Base-by-base conservation (phyloP, 2,113 vertebrate species). In the Semicossyphus pulcher region DNA sequence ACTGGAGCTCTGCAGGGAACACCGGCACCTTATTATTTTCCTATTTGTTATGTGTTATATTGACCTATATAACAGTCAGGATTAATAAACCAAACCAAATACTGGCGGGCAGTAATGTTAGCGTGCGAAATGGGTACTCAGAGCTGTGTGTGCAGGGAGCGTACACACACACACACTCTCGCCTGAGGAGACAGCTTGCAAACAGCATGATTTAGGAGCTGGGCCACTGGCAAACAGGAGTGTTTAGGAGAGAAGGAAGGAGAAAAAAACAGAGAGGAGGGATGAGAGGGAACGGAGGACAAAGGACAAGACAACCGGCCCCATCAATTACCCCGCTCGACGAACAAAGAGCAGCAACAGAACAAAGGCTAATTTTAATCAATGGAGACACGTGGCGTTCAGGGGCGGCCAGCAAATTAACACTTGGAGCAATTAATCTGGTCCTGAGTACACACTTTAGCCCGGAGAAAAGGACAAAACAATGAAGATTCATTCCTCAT, bases 271-370 rank as follows among this genome's bases (percentile, higher is more conserved):
- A 10, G 16, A n/a, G 37, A 63, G 64, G 37, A 76, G 48, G 78
- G 54, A 66, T 78, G 57, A 49, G 34, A 81, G 20, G 49, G 56
- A 70, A 32, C 21, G 56, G 42, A 48, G 49, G 77, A 79, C 56
- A 26, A 54, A 72, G 58, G 68, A 81, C 34, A 32, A 76, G 64
- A 68, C 56, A 62, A 66, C 41, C 10, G 23, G 51, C 70, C 69
- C 52, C 73, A 91, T 92, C 85, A 84, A 87, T 92, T 90, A 90
- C 28, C 21, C 72, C 28, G 72, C 87, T 86, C 83, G 86, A 86
- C 68, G 80, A 86, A 75, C 80, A 87, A 79, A 87, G 83, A 82
- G 71, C 76, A 67, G 60, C 68, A 45, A 62, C 74, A 59, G 74
- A 65, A 83, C 77, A 51, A 44, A 39, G 79, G 78, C 79, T 84